Conservation (phyloP, 2,797 vertebrate species). For the Cuniculus paca region DNA sequence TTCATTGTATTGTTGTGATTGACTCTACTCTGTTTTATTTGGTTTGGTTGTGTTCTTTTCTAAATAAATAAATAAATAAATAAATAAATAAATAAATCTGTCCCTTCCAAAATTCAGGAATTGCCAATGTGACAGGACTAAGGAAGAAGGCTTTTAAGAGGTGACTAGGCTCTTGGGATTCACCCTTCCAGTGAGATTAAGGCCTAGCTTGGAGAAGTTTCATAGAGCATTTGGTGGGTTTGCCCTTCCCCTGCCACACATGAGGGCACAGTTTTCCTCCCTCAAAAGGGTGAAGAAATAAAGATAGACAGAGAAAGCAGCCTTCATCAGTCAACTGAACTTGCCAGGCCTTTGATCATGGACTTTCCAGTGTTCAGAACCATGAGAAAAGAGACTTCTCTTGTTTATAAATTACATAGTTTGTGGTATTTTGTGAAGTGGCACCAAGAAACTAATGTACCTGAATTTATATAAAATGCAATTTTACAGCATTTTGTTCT, state of each 20-base stretch:
- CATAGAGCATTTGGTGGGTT: neutral
- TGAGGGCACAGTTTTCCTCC: neutral
- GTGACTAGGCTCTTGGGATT: neutral
- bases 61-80: no score
- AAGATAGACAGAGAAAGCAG: neutral
- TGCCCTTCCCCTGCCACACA: neutral
- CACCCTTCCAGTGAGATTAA: neutral
- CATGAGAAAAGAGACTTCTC: neutral
- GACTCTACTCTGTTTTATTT: no score
- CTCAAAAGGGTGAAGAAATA: neutral
- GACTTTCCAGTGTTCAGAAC: neutral
- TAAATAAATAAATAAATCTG: no score
- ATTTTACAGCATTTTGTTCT: conserved; percentile 5
- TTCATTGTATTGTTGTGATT: no score
- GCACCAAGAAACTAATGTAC: neutral
- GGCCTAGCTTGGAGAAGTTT: neutral
- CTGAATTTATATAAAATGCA: neutral
- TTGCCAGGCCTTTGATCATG: neutral
- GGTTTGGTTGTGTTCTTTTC: no score
- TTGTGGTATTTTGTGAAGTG: neutral
- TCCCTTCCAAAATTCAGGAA: neutral
- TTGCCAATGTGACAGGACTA: neutral
- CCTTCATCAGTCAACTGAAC: neutral
- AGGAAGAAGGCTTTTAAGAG: neutral
- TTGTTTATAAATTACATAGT: neutral